Base-by-base conservation (phyloP, 1,140 invertebrate genomes). In the Bombus polaris region DNA sequence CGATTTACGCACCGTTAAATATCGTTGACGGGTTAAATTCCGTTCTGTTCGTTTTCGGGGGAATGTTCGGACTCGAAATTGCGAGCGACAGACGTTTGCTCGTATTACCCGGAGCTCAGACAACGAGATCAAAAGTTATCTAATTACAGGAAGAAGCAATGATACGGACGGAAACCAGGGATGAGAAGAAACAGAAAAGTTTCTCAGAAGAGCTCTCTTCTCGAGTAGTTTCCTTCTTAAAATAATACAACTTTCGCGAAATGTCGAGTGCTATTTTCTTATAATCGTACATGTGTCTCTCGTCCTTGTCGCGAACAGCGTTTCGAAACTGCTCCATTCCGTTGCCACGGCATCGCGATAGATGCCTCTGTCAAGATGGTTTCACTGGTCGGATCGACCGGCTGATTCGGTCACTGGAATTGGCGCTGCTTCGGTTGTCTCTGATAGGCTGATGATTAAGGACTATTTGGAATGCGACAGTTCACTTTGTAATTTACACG, bases 141-240 rank as follows among this genome's bases (percentile, higher is more conserved):
- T 84, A 84, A 84, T 79, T 79, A 79, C 75, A n/a, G 68, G 18
- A 39, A 37, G 83, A 10, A 22, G 68, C 68, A 59, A 37, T 37
- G 75, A 78, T 70, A 62, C 28, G 39, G 65, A 12, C 18, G n/a
- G 12, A 3, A 35, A 22, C 9, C 15, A 35, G 18, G n/a, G 62
- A 62, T 4, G n/a, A 72, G 74, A 70, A 32, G 42, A 59, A 70
- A 53, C 75, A 15, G 66, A 79, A 71, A 84, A 84, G 66, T 84
- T 84, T 22, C 74, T 22, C 35, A 22, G 32, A 2, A 66, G 44
- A 62, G 32, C 77, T n/a, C 65, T 42, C n/a, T 6, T 12, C 35
- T 42, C 75, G 47, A 78, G 82, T 42, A 79, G 75, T 79, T 84
- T 62, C 32, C 66, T 84, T 79, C 82, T 84, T 47, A 44, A 84